These are phyloP conservation scores for Sphenodon punctatus DNA, from an alignment of 2,797 vertebrate genomes.

Conservation along the genomic window DNA sequence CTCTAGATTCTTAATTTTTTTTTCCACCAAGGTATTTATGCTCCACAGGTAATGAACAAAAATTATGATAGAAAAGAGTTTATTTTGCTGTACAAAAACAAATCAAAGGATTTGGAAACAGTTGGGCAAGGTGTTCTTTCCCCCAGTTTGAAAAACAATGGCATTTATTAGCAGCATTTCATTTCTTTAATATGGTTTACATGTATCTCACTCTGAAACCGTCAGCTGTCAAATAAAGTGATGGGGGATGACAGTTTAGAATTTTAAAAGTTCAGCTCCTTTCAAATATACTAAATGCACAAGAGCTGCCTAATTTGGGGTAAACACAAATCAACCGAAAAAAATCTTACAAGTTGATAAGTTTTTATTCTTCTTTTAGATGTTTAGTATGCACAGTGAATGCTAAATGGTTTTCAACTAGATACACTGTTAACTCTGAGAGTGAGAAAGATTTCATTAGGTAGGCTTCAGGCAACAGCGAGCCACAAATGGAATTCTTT, in stretches of 20 bases:
- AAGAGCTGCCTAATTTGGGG: constrained; percentile 72
- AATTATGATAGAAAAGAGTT: constrained; percentile 41
- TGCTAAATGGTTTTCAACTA: constrained; percentile 72
- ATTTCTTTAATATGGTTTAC: constrained; percentile 49
- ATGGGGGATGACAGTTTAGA: constrained; percentile 72
- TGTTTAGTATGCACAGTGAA: constrained; percentile 68
- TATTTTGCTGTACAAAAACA: constrained; percentile 54
- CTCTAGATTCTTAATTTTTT: constrained; percentile 40
- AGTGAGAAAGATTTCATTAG: constrained; percentile 77
- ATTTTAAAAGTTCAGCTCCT: constrained; percentile 74
- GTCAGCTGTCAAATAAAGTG: constrained; percentile 74
- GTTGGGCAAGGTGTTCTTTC: constrained; percentile 37
- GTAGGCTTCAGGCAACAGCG: constrained; percentile 77
- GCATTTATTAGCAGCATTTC: constrained; percentile 70
- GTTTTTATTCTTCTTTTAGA: constrained; percentile 71
- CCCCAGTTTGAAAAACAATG: constrained; percentile 48
- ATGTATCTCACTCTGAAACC: constrained; percentile 66
- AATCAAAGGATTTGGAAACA: constrained; percentile 35
- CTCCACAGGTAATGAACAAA: constrained; percentile 50
- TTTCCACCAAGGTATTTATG: constrained; percentile 3
- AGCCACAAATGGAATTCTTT: constrained; percentile 76
- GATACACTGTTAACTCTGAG: constrained; percentile 73
- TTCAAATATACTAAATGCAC: constrained; percentile 76
- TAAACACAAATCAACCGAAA: constrained; percentile 71
- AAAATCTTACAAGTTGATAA: constrained; percentile 65